These are phyloP conservation scores for Erythrocebus patas DNA, from an alignment of 2,113 vertebrate genomes.

Conservation along the genomic window DNA sequence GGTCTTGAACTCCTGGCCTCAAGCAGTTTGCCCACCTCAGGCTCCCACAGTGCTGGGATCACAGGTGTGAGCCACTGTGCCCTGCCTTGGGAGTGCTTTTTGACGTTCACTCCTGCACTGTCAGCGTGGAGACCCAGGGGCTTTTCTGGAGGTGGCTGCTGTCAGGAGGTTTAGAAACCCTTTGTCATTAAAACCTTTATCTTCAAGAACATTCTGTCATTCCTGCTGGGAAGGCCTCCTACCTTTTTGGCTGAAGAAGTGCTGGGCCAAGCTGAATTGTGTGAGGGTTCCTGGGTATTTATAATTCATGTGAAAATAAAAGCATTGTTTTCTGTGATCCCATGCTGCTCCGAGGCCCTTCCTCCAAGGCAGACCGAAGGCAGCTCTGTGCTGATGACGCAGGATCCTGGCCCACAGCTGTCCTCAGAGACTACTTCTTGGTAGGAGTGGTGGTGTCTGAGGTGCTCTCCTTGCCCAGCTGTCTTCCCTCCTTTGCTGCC, in stretches of 20 bases:
- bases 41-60: too few species aligned
- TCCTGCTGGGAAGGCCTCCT: neutral
- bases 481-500: neutral
- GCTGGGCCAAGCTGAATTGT: neutral
- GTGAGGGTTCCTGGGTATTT: neutral
- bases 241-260: neutral
- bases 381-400: fast-evolving
- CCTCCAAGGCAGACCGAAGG: fast-evolving
- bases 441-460: neutral
- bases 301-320: neutral
- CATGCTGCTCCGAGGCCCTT: neutral
- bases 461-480: too few species aligned
- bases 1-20: too few species aligned
- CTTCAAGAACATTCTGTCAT: neutral
- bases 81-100: neutral
- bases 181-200: neutral
- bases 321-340: neutral
- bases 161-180: neutral
- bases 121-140: too few species aligned
- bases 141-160: neutral
- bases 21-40: too few species aligned
- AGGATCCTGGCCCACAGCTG: neutral
- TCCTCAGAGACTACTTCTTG: neutral
- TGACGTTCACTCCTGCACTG: neutral
- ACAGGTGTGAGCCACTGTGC: too few species aligned